Evolutionary conservation across 2,113 vertebrate species (phyloP).

Genomic region (Ondatra zibethicus): DNA sequence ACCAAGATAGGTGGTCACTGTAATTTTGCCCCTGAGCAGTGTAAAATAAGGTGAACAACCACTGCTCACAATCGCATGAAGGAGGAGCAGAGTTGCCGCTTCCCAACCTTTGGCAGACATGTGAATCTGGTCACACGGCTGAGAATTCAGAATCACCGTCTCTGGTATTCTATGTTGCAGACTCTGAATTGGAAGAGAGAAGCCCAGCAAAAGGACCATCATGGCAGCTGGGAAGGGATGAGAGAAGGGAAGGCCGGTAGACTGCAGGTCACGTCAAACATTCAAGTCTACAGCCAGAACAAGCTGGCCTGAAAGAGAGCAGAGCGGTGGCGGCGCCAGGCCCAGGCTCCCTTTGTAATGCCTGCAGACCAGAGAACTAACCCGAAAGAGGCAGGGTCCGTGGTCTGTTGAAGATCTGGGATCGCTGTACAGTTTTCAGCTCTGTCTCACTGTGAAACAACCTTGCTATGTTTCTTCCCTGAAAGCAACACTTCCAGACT

Average conservation of each 20-base stretch:
- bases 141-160: neutral
- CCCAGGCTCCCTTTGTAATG: neutral
- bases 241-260: too few species aligned
- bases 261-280: neutral
- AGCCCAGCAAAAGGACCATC: neutral
- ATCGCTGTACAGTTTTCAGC: too few species aligned
- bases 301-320: neutral
- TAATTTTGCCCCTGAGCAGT: neutral
- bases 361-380: neutral
- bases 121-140: too few species aligned
- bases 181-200: neutral
- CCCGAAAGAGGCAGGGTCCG: too few species aligned
- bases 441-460: neutral
- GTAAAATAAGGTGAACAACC: neutral
- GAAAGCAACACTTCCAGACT: neutral
- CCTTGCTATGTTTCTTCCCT: neutral
- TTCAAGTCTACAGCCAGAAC: neutral
- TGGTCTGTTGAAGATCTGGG: accelerated
- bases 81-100: neutral
- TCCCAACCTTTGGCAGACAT: neutral
- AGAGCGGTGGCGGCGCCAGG: neutral
- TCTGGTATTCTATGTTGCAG: neutral
- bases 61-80: neutral
- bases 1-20: neutral
- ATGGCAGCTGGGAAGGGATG: neutral